phyloP scores from a whole-genome alignment of 2,888 invertebrate species.

The Lochmaea crataegi region DNA sequence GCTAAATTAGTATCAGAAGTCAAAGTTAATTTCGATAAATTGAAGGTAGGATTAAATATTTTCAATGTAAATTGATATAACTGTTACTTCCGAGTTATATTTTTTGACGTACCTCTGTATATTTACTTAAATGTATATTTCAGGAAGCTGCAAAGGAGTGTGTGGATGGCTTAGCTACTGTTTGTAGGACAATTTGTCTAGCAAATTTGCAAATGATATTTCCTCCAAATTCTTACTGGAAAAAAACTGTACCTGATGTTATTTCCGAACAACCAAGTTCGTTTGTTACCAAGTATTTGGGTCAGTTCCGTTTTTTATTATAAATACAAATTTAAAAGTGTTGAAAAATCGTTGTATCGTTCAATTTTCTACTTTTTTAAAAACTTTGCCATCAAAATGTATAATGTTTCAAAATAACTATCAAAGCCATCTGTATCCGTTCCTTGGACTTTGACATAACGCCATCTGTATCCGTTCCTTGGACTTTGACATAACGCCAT shows the following conservation, averaged over 20 bases:
- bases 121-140: too few relatives aligned
- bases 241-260: constrained; percentile 59
- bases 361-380: too few relatives aligned
- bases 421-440: too few relatives aligned
- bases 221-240: constrained; percentile 78
- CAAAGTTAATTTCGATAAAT: constrained; percentile 77
- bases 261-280: constrained; percentile 67
- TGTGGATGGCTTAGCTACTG: constrained; percentile 76
- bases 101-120: too few relatives aligned
- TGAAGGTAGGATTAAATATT: constrained; percentile 70
- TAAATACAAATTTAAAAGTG: background rate
- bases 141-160: constrained; percentile 80
- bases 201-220: constrained; percentile 87
- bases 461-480: too few relatives aligned
- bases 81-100: too few relatives aligned
- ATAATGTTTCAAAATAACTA: too few relatives aligned
- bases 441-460: too few relatives aligned
- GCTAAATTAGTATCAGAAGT: constrained; percentile 85
- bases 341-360: background rate
- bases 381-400: too few relatives aligned
- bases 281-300: constrained; percentile 81
- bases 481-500: too few relatives aligned
- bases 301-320: constrained; percentile 62
- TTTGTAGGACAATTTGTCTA: constrained; percentile 81
- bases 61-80: constrained; percentile 50